Conservation (phyloP, 2,113 vertebrate species). For the Pelecanus crispus region DNA sequence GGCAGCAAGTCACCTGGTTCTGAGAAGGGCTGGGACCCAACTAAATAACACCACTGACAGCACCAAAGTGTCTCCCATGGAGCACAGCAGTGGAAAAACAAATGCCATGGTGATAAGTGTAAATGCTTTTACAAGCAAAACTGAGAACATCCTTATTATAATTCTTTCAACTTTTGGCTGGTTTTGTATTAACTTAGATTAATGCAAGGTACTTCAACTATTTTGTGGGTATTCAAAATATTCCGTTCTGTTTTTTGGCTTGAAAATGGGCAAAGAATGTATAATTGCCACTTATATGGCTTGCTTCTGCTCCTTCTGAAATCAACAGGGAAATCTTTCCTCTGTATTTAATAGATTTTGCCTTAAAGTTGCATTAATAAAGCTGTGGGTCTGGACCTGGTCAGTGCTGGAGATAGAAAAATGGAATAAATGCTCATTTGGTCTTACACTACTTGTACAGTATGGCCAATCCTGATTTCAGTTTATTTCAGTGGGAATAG, state of each 20-base stretch:
- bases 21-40: not conserved
- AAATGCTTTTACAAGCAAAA: not conserved
- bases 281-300: not conserved
- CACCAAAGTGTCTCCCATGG: not conserved
- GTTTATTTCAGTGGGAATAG: not conserved
- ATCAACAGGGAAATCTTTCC: not conserved
- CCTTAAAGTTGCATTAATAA: not conserved
- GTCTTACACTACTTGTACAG: not conserved
- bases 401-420: not conserved
- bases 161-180: not conserved
- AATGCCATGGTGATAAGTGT: not conserved
- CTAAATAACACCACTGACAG: not conserved
- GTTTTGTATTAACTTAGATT: not conserved
- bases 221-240: not conserved
- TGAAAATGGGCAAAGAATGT: not conserved
- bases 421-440: not conserved
- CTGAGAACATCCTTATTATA: not conserved
- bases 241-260: not conserved
- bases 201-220: not conserved
- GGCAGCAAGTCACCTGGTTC: not conserved
- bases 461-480: not conserved
- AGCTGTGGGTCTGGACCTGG: not conserved
- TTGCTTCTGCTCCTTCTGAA: not conserved
- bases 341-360: not conserved
- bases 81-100: not conserved